phyloP scores from a whole-genome alignment of 2,113 vertebrate genomes.

The Sturnira hondurensis region DNA sequence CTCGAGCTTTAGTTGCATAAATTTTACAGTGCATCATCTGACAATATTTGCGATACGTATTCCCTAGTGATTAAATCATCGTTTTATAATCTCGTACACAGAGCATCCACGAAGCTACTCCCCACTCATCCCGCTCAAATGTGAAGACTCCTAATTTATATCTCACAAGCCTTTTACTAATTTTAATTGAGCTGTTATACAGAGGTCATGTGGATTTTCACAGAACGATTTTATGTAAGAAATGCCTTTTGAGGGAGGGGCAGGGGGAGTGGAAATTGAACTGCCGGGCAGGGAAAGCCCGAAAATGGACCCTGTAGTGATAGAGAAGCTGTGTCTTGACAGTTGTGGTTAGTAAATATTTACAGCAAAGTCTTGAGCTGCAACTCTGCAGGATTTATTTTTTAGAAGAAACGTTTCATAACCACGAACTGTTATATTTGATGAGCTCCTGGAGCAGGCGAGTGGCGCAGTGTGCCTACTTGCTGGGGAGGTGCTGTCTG shows the following conservation, averaged over 20 bases:
- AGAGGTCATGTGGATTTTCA: constrained; percentile 7
- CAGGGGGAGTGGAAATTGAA: neutral
- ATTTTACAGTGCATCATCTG: constrained; percentile 24
- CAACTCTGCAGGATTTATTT: constrained; percentile 56
- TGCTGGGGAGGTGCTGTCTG: neutral
- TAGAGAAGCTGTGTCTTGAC: neutral
- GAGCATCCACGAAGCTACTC: neutral
- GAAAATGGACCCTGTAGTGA: neutral
- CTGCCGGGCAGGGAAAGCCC: neutral
- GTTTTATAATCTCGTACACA: constrained; percentile 22
- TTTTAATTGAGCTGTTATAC: neutral
- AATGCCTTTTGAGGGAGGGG: neutral
- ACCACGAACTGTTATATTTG: constrained; percentile 32
- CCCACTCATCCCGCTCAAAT: neutral
- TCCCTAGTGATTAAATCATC: constrained; percentile 28
- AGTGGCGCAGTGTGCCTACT: neutral
- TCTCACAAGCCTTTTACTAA: constrained; percentile 22
- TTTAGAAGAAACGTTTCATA: constrained; percentile 51
- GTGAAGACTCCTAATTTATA: neutral
- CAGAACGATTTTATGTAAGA: neutral
- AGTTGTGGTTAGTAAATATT: constrained; percentile 56
- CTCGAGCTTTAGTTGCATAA: neutral
- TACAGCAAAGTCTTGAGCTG: constrained; percentile 27
- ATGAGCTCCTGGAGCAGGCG: constrained; percentile 36
- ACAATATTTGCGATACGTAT: constrained; percentile 35